phyloP scores from a whole-genome alignment of 2,113 vertebrate species.

The Hystrix brachyura region DNA sequence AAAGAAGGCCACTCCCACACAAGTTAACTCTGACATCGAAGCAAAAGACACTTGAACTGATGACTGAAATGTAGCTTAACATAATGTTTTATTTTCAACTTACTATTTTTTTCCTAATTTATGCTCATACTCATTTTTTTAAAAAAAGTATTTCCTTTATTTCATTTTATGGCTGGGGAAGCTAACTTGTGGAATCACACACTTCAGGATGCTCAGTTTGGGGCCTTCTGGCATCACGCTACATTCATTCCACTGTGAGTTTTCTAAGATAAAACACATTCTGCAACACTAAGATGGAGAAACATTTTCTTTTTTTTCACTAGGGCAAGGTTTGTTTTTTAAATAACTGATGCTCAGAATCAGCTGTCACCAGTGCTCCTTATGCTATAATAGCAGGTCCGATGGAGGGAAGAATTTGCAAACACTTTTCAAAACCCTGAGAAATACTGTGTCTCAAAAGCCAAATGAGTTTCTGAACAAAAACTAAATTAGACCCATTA shows the following conservation, averaged over 20 bases:
- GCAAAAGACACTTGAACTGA: conserved; percentile 1
- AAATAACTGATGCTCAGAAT: conserved; percentile 53
- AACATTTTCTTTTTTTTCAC: conserved; percentile 66
- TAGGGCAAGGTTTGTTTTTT: conserved; percentile 52
- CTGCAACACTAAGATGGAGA: conserved; percentile 7
- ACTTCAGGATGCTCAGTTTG: not conserved
- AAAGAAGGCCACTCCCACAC: not conserved
- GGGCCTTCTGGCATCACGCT: not conserved
- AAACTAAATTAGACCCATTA: conserved; percentile 67
- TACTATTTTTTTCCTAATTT: not conserved
- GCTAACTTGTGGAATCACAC: not conserved
- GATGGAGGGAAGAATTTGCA: conserved; percentile 51
- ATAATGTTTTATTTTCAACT: conserved; percentile 23
- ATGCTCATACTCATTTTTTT: not conserved
- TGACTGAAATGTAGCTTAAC: conserved; percentile 41
- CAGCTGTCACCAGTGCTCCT: not conserved
- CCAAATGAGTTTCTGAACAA: conserved; percentile 68
- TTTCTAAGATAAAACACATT: conserved; percentile 32
- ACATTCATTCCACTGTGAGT: not conserved
- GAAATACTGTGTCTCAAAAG: conserved; percentile 73
- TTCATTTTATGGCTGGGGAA: not conserved
- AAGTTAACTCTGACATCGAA: not conserved
- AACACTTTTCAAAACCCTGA: conserved; percentile 57
- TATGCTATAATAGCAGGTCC: conserved; percentile 56
- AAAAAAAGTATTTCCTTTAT: not conserved